A percentile compares a stretch with the other conserved stretches of the same genome.
Evolutionary conservation across 2,113 vertebrate genomes (phyloP).

Genomic region (Lonchura striata): DNA sequence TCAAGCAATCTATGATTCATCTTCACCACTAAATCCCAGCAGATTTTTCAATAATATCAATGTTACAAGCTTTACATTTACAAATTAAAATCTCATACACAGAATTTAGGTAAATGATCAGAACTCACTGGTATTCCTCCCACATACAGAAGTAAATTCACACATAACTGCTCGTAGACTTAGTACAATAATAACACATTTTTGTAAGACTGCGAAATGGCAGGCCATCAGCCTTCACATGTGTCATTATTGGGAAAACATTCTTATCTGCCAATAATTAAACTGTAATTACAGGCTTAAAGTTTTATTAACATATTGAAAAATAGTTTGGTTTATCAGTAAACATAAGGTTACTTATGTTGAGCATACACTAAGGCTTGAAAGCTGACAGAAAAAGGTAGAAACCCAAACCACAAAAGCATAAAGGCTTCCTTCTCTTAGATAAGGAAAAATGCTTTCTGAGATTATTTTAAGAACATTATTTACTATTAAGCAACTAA

Average conservation of each 20-base stretch:
- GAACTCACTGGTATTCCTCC: background rate
- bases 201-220: background rate
- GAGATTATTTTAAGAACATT: background rate
- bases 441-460: background rate
- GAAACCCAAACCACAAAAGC: background rate
- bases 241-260: background rate
- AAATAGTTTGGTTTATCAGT: background rate
- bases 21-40: background rate
- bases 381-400: background rate
- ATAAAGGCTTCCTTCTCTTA: background rate
- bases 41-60: background rate
- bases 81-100: background rate
- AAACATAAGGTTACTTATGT: background rate
- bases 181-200: background rate
- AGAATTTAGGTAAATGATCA: background rate
- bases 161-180: background rate
- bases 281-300: background rate
- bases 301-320: background rate
- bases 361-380: background rate
- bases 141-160: slow-evolving; percentile 1
- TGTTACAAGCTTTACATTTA: background rate
- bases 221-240: background rate
- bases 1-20: background rate
- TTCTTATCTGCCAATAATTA: slow-evolving; percentile 15
- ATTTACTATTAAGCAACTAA: background rate